Conservation (phyloP, 2,113 vertebrate species). For the Thamnophis sirtalis region DNA sequence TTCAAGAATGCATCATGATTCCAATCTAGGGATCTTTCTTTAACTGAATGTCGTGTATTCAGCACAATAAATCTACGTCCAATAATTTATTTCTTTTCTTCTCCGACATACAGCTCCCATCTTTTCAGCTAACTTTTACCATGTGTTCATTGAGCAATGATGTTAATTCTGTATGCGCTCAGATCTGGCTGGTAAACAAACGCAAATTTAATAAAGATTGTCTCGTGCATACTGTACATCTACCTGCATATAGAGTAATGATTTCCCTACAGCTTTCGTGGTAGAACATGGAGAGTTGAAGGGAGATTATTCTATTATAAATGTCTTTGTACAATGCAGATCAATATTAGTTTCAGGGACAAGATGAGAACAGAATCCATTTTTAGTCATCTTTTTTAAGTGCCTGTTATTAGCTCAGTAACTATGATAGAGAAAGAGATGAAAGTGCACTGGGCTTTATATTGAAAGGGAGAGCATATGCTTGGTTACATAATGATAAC, state of each 20-base stretch:
- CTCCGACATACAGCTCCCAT: background rate
- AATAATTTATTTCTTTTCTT: background rate
- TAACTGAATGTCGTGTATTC: background rate
- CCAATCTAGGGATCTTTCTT: background rate
- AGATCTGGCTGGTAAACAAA: background rate
- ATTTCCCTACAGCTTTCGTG: conserved; percentile 47
- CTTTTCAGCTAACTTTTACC: background rate
- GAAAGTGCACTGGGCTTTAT: conserved; percentile 75
- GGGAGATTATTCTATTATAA: conserved; percentile 70
- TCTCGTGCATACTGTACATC: background rate
- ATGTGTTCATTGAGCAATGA: background rate
- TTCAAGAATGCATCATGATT: background rate
- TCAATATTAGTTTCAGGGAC: conserved; percentile 73
- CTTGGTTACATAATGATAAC: conserved; percentile 81
- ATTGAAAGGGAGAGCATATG: conserved; percentile 77
- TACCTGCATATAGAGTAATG: conserved; percentile 37
- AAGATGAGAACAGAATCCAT: conserved; percentile 68
- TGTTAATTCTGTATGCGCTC: background rate
- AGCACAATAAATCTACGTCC: background rate
- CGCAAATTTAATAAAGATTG: conserved; percentile 6
- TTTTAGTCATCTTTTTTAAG: conserved; percentile 61
- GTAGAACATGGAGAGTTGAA: conserved; percentile 62
- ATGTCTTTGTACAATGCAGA: conserved; percentile 74
- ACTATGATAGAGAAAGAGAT: conserved; percentile 76
- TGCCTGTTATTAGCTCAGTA: conserved; percentile 79